These are phyloP conservation scores for Cephus rjabovi DNA, from an alignment of 2,888 invertebrate genomes.

Conservation along the genomic window DNA sequence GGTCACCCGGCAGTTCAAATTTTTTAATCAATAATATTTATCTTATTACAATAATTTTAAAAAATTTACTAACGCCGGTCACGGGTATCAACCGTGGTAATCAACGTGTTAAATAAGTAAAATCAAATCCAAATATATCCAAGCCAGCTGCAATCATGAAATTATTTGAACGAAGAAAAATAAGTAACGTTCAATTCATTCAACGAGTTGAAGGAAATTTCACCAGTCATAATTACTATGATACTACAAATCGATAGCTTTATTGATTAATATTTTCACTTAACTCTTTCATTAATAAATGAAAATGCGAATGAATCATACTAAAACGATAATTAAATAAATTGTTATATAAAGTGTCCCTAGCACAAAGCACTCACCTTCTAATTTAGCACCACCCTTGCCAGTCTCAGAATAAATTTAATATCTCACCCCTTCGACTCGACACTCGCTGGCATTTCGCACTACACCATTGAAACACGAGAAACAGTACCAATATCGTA, in stretches of 20 bases:
- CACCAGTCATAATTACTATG: not conserved
- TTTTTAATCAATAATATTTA: too few species aligned
- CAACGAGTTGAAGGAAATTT: not conserved
- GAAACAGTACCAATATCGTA: not conserved
- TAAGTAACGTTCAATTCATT: not conserved
- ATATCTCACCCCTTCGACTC: conserved; percentile 14
- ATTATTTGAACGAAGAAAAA: too few species aligned
- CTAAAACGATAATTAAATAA: not conserved
- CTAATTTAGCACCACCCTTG: conserved; percentile 16
- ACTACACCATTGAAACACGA: not conserved
- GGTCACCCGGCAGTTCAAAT: too few species aligned
- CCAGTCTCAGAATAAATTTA: conserved; percentile 14
- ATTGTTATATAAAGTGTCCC: not conserved
- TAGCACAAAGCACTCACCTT: conserved; percentile 24
- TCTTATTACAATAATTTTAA: too few species aligned
- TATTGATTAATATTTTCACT: not conserved
- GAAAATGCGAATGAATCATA: not conserved
- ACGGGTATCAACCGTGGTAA: too few species aligned
- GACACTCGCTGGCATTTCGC: not conserved
- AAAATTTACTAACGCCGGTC: too few species aligned
- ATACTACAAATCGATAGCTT: not conserved
- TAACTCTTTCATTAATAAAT: not conserved
- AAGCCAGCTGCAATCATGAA: not conserved
- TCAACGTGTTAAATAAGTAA: not conserved
- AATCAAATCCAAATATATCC: not conserved